Evolutionary conservation across 2,888 invertebrate species (phyloP).

Genomic region (Cephus rjabovi): DNA sequence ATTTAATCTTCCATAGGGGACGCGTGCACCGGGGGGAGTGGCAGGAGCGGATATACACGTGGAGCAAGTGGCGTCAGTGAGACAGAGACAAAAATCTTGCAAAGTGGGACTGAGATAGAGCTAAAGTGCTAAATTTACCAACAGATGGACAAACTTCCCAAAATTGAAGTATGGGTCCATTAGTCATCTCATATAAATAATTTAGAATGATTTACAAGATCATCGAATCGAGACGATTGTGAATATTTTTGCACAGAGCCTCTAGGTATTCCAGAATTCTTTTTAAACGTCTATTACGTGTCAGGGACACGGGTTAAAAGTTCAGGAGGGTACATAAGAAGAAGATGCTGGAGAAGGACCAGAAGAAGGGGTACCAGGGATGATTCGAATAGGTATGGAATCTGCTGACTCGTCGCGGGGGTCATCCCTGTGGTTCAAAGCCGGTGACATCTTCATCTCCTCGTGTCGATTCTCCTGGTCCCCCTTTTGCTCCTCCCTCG

Average conservation of each 20-base stretch:
- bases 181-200: not conserved
- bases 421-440: constrained; percentile 41
- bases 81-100: constrained; percentile 7
- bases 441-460: constrained; percentile 52
- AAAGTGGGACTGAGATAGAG: not conserved
- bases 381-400: constrained; percentile 34
- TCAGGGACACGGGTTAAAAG: not conserved
- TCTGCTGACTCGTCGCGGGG: constrained; percentile 53
- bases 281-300: no score
- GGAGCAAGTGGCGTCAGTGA: not conserved
- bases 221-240: no score
- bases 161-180: not conserved
- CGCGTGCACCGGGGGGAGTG: constrained; percentile 26
- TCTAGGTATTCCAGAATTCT: no score
- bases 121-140: not conserved
- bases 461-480: constrained; percentile 4
- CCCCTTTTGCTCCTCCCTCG: not conserved
- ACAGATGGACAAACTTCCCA: not conserved
- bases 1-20: constrained; percentile 60
- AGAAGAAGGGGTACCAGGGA: not conserved
- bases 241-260: no score
- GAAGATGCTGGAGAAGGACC: not conserved
- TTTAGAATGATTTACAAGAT: not conserved
- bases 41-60: constrained; percentile 26
- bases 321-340: not conserved